Conservation (phyloP, 2,113 vertebrate species). For the Entosphenus tridentatus region DNA sequence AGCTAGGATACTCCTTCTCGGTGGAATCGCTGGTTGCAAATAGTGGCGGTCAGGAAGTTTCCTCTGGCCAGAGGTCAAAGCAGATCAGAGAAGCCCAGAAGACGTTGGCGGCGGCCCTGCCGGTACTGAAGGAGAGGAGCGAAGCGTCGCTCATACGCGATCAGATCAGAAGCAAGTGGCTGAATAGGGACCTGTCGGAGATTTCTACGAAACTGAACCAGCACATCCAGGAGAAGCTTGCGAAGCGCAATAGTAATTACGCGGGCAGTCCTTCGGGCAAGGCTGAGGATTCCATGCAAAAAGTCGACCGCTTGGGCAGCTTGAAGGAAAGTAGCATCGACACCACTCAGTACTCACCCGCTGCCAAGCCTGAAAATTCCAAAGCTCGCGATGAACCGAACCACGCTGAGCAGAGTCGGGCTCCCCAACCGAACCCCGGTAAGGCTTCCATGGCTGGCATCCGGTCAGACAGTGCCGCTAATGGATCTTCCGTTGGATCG, state of each 20-base stretch:
- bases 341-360: neutral
- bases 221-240: neutral
- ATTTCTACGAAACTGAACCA: neutral
- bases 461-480: no score
- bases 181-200: neutral
- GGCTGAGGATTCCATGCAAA: neutral
- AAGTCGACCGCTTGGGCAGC: neutral
- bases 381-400: neutral
- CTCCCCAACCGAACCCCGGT: neutral
- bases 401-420: neutral
- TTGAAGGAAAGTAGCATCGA: no score
- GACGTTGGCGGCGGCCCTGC: no score
- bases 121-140: neutral
- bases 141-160: neutral
- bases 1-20: constrained; percentile 4
- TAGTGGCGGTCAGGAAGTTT: neutral
- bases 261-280: no score
- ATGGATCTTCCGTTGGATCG: no score
- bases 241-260: no score
- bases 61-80: neutral
- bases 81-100: no score
- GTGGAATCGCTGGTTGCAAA: neutral
- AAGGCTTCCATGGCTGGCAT: no score
- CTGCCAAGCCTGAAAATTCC: no score
- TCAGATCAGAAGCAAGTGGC: neutral